A percentile compares a stretch with the other conserved stretches of the same genome.
Conservation (phyloP, 2,113 vertebrate species). For the Lampris megalopsis region DNA sequence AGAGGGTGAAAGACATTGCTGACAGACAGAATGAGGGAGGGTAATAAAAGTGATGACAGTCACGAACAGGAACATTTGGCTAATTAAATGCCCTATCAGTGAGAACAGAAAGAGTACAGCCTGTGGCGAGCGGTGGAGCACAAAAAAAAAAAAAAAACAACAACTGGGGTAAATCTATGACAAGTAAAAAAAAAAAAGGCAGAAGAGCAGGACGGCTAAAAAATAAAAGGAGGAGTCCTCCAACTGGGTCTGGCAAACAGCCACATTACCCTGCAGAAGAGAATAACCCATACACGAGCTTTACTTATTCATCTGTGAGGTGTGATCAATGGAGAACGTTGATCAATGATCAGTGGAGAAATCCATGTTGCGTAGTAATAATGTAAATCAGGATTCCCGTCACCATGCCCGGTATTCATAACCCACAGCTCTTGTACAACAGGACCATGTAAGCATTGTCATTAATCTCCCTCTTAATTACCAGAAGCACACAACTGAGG, state of each 20-base stretch:
- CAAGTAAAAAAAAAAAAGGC: neutral
- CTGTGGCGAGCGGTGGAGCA: neutral
- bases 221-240: neutral
- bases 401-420: slow-evolving; percentile 29
- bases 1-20: neutral
- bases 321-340: neutral
- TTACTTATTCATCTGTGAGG: neutral
- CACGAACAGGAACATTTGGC: neutral
- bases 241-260: neutral
- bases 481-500: slow-evolving; percentile 58
- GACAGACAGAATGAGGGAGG: neutral
- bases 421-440: slow-evolving; percentile 13
- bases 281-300: neutral
- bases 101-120: neutral
- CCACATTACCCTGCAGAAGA: neutral
- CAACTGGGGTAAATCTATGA: too few species aligned
- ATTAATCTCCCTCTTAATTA: slow-evolving; percentile 72
- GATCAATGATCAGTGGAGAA: neutral
- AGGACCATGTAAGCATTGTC: slow-evolving; percentile 37
- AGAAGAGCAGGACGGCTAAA: neutral
- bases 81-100: slow-evolving; percentile 17
- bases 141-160: neutral
- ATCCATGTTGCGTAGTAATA: slow-evolving; percentile 15
- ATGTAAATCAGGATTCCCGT: slow-evolving; percentile 26
- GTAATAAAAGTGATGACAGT: neutral